A percentile compares a stretch with the other conserved stretches of the same genome.
Conservation (phyloP, 37 sponge, comb jelly and placozoan species). For the Tethya wilhelma region DNA sequence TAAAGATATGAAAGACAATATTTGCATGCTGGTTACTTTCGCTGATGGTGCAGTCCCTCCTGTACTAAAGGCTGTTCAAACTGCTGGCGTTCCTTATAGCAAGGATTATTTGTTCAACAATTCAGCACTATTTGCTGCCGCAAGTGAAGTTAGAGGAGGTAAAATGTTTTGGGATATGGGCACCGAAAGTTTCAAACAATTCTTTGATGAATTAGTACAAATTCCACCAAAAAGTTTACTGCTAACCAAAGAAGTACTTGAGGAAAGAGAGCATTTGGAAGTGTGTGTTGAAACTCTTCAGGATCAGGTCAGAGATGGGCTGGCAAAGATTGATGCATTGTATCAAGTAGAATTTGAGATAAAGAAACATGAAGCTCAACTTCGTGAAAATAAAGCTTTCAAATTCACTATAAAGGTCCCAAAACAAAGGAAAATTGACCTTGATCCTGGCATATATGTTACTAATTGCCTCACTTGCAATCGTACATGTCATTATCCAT, state of each 20-base stretch:
- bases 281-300: slow-evolving; percentile 38
- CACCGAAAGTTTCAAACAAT: slow-evolving; percentile 32
- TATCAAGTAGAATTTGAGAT: slow-evolving; percentile 48
- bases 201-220: slow-evolving; percentile 46
- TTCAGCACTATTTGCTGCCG: slow-evolving; percentile 74
- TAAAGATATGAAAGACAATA: slow-evolving; percentile 49
- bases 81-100: slow-evolving; percentile 39
- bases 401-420: slow-evolving; percentile 44
- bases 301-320: slow-evolving; percentile 37
- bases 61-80: slow-evolving; percentile 54
- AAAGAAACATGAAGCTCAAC: slow-evolving; percentile 38
- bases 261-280: slow-evolving; percentile 65
- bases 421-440: slow-evolving; percentile 33
- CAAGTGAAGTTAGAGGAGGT: not conserved
- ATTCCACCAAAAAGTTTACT: slow-evolving; percentile 34
- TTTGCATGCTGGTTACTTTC: slow-evolving; percentile 82
- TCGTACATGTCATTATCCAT: slow-evolving; percentile 72
- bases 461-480: slow-evolving; percentile 80
- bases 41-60: slow-evolving; percentile 73
- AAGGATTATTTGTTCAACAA: slow-evolving; percentile 73
- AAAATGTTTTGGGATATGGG: slow-evolving; percentile 86
- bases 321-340: slow-evolving; percentile 57
- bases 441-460: slow-evolving; percentile 48
- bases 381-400: slow-evolving; percentile 59
- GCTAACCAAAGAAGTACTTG: slow-evolving; percentile 67